A percentile compares a stretch with the other conserved stretches of the same genome.
Evolutionary conservation across 2,797 vertebrate species (phyloP).

Genomic region (Gouania willdenowi): DNA sequence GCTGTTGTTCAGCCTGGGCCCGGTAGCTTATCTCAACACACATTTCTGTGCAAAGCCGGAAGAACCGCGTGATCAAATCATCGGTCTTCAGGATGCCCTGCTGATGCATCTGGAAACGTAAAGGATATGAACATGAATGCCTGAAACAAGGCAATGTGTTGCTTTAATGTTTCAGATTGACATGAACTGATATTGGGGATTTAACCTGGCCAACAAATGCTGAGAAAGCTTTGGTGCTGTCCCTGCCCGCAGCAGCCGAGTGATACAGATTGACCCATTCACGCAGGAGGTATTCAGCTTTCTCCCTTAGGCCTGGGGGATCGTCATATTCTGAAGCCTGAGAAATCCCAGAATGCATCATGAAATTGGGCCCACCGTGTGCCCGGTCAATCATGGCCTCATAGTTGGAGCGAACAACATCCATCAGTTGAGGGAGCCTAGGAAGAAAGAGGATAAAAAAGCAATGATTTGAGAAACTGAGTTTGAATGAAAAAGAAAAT

Average conservation of each 20-base stretch:
- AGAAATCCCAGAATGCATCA: slow-evolving; percentile 99
- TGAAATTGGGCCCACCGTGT: slow-evolving; percentile 97
- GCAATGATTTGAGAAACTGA: neutral
- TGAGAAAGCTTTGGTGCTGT: slow-evolving; percentile 99
- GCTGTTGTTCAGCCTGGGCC: slow-evolving; percentile 96
- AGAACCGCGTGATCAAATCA: slow-evolving; percentile 98
- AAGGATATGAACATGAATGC: neutral
- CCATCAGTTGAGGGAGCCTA: slow-evolving; percentile 97
- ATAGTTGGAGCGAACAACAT: slow-evolving; percentile 97
- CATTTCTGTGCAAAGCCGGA: slow-evolving; percentile 98
- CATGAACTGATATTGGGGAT: neutral
- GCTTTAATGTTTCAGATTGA: too few relatives aligned
- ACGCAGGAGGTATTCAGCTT: slow-evolving; percentile 95
- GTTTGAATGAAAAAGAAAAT: too few relatives aligned
- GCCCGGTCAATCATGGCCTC: slow-evolving; percentile 99
- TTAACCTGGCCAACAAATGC: slow-evolving; percentile 98
- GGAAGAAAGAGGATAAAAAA: neutral
- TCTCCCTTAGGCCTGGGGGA: slow-evolving; percentile 95
- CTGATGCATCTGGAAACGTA: slow-evolving; percentile 97
- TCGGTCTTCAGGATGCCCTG: slow-evolving; percentile 98
- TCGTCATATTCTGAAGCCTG: slow-evolving; percentile 98
- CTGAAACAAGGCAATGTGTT: neutral
- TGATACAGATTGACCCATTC: slow-evolving; percentile 99
- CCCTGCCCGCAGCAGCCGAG: slow-evolving; percentile 95
- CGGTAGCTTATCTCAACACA: slow-evolving; percentile 98